These are phyloP conservation scores for Crossoptilon crossoptilon DNA, from an alignment of 2,797 vertebrate species.

Conservation along the genomic window DNA sequence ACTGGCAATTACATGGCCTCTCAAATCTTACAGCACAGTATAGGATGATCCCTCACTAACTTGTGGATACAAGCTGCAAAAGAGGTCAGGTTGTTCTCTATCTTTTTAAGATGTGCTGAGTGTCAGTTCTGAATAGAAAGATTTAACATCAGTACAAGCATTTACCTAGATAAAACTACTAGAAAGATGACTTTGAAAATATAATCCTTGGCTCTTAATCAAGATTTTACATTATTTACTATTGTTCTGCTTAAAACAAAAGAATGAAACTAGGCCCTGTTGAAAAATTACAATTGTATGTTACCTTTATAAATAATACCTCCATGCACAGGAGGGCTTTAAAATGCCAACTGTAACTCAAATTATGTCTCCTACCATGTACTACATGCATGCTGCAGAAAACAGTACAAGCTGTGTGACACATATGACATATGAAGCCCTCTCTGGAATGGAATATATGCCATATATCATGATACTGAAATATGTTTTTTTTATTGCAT, in stretches of 20 bases:
- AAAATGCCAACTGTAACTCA: constrained; percentile 14
- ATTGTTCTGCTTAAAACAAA: not conserved
- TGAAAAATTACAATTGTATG: constrained; percentile 31
- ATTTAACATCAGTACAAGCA: not conserved
- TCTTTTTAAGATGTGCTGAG: not conserved
- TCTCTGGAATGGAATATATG: constrained; percentile 6
- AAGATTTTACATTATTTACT: constrained; percentile 31
- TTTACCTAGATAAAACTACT: not conserved
- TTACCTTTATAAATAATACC: constrained; percentile 49
- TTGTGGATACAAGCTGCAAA: not conserved
- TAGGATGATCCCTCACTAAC: not conserved
- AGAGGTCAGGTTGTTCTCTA: not conserved
- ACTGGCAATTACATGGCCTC: not conserved
- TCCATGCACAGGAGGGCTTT: constrained; percentile 2
- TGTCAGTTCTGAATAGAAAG: constrained; percentile 32
- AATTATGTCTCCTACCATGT: constrained; percentile 11
- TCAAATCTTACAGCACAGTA: not conserved
- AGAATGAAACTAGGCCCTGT: not conserved
- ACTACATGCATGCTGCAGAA: not conserved
- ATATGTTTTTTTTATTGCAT: not conserved
- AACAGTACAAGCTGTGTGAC: not conserved
- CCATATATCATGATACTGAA: not conserved
- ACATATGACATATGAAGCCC: constrained; percentile 18
- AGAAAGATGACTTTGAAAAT: constrained; percentile 13
- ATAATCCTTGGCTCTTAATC: not conserved